Conservation (phyloP, 2,113 vertebrate species). For the Rostratula benghalensis region DNA sequence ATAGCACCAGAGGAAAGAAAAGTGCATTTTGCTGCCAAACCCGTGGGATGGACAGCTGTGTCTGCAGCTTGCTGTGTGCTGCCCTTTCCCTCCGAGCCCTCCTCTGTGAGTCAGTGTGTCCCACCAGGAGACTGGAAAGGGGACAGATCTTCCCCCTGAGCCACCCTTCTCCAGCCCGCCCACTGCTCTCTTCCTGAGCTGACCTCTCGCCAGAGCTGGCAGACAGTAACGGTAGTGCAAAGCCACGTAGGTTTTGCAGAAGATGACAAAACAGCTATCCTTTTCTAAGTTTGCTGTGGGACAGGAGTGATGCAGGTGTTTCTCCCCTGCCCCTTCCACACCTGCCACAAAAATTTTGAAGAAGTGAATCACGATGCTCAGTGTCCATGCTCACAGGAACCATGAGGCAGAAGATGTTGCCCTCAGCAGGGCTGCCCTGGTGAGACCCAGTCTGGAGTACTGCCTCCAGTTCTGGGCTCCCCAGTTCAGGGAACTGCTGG, state of each 20-base stretch:
- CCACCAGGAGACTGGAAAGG: background rate
- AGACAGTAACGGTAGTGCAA: background rate
- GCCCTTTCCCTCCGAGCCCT: background rate
- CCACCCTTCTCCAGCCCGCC: background rate
- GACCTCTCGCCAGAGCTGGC: background rate
- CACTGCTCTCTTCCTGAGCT: background rate
- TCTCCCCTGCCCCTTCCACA: background rate
- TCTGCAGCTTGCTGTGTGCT: background rate
- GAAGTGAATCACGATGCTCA: rapidly evolving
- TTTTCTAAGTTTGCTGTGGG: background rate
- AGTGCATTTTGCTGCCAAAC: background rate
- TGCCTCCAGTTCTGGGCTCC: no score
- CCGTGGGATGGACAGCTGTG: background rate
- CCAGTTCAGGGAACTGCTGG: no score
- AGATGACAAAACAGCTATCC: rapidly evolving
- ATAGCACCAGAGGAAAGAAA: background rate
- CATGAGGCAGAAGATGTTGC: background rate
- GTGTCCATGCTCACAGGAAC: background rate
- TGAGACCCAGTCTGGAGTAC: no score
- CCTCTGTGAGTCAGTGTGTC: background rate
- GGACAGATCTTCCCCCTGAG: background rate
- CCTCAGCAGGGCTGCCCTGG: background rate
- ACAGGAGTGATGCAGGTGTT: background rate
- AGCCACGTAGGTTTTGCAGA: background rate
- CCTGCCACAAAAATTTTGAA: background rate